Conservation (phyloP, 1,140 invertebrate species). For the Diorhabda elongata region DNA sequence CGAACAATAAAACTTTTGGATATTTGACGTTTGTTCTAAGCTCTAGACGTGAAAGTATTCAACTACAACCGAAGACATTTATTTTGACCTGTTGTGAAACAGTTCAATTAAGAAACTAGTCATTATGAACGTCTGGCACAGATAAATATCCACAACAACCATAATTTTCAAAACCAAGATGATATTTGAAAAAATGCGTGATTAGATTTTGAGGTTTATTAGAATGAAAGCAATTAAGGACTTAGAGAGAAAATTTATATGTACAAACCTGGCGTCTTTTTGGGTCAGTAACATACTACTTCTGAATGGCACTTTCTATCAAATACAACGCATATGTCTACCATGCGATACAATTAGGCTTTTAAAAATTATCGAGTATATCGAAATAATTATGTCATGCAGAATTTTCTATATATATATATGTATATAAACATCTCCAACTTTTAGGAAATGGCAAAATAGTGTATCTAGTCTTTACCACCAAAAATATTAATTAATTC, state of each 20-base stretch:
- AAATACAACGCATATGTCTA: constrained; percentile 42
- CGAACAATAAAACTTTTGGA: no score
- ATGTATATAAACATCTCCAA: constrained; percentile 8
- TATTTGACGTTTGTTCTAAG: no score
- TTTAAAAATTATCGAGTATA: constrained; percentile 26
- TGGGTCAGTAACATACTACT: constrained; percentile 46
- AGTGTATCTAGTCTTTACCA: constrained; percentile 30
- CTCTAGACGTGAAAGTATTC: no score
- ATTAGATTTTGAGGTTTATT: no score
- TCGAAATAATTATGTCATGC: constrained; percentile 14
- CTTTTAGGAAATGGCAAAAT: constrained; percentile 11
- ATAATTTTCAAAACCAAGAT: no score
- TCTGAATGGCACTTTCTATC: constrained; percentile 43
- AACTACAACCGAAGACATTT: no score
- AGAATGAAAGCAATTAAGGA: neutral
- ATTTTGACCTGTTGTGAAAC: no score
- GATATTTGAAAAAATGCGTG: no score
- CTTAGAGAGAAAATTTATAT: neutral
- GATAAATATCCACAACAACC: no score
- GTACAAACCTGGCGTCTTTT: constrained; percentile 39
- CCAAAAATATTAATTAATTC: constrained; percentile 21
- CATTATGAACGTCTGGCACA: no score
- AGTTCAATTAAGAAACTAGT: no score
- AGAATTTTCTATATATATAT: constrained; percentile 7
- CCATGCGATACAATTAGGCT: constrained; percentile 42